Conservation (phyloP, 2,797 vertebrate genomes). For the Lepus townsendii region DNA sequence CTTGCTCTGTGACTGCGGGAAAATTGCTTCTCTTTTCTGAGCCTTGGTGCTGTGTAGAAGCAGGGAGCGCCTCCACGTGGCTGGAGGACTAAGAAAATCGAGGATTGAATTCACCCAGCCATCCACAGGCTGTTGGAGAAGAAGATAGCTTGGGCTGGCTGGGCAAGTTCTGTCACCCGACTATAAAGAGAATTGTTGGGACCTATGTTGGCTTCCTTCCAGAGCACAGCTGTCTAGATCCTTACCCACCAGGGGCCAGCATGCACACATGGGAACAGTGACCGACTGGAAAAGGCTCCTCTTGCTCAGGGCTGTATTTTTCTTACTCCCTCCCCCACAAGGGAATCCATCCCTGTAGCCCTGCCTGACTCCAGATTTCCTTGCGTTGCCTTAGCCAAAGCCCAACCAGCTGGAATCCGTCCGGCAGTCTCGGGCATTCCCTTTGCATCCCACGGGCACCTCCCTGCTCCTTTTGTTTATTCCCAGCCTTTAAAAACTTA, state of each 20-base stretch:
- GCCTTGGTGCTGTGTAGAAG: neutral
- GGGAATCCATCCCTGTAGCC: neutral
- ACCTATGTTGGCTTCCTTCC: neutral
- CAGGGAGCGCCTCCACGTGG: neutral
- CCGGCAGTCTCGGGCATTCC: neutral
- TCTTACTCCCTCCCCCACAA: neutral
- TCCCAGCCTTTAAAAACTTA: conserved; percentile 7
- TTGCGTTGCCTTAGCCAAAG: neutral
- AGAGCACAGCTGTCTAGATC: neutral
- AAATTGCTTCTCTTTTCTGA: neutral
- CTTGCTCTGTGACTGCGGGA: neutral
- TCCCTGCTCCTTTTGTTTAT: neutral
- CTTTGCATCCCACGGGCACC: neutral
- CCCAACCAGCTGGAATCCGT: neutral
- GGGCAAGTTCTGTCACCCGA: neutral
- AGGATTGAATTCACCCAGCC: neutral
- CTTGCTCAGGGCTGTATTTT: neutral
- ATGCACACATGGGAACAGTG: neutral
- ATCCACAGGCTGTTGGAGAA: neutral
- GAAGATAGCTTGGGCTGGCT: neutral
- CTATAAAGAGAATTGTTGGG: neutral
- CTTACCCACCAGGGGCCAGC: neutral
- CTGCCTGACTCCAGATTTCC: neutral
- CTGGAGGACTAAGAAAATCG: neutral
- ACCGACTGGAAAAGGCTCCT: neutral